phyloP scores from a whole-genome alignment of 2,888 invertebrate genomes.

The Acleris emargana region DNA sequence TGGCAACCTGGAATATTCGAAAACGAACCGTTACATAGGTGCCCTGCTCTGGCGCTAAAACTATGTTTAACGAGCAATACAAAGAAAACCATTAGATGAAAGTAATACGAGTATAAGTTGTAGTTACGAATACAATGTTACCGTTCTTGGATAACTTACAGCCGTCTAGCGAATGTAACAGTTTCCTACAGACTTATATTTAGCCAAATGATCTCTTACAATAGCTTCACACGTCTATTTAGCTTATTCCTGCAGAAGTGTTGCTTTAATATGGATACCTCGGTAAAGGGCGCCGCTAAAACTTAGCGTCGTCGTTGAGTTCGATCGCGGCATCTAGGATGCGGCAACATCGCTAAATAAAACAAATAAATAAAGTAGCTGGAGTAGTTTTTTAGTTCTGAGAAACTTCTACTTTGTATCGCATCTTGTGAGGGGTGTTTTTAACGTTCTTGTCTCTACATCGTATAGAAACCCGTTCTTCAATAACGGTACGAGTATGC shows the following conservation, averaged over 20 bases:
- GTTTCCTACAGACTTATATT: background rate
- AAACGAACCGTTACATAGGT: conserved; percentile 28
- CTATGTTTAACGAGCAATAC: background rate
- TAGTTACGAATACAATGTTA: too few species aligned
- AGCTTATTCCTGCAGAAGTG: conserved; percentile 6
- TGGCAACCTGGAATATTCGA: conserved; percentile 85
- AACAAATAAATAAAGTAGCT: conserved; percentile 17
- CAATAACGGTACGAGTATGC: too few species aligned
- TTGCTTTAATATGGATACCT: conserved; percentile 31
- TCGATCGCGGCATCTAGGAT: conserved; percentile 58
- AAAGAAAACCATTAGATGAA: background rate
- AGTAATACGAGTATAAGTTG: too few species aligned
- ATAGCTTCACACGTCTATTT: conserved; percentile 12
- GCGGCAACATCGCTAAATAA: conserved; percentile 66
- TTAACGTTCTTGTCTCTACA: too few species aligned
- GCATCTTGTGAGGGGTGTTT: too few species aligned
- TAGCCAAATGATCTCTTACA: background rate
- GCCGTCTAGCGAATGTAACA: background rate
- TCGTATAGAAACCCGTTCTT: too few species aligned
- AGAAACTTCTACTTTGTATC: too few species aligned
- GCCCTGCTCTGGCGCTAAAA: conserved; percentile 1
- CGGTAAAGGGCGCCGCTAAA: conserved; percentile 44
- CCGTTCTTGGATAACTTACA: background rate
- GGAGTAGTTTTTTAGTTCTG: background rate
- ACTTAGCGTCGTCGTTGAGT: conserved; percentile 58